Base-by-base conservation (phyloP, 2,888 invertebrate species). In the Cephus runcator region DNA sequence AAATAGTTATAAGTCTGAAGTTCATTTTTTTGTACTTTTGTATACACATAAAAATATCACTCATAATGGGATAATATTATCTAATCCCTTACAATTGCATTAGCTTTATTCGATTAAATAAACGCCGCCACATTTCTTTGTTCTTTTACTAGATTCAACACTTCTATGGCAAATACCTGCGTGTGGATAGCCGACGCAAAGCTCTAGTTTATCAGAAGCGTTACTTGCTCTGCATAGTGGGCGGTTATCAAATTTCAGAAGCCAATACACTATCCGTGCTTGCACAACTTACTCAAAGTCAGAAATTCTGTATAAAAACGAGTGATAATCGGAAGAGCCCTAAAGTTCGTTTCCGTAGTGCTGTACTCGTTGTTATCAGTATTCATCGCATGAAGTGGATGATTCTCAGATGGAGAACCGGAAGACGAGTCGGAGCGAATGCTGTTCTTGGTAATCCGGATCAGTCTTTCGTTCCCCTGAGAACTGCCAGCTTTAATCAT, bases 181-280 rank as follows among this genome's bases (percentile, higher is more conserved):
- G 96, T 56, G 94, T 96, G 6, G 97, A 98, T 89, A 97, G 97
- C 88, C 96, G 96, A 86, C 94, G 96, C 79, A 98, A 97, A 90
- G 96, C 98, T 23, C 92, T 98, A 77, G 94, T 96, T 76, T 98
- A 96, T 94, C 98, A 98, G 92, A 98, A 98, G 92, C 94, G 96
- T 33, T 98, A 98, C 91, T 92, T 98, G 77, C 93, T 96, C 82
- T 93, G 95, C 30, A 94, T 96, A 79, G 89, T 97, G 73, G 92
- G 89, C 81, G 94, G 93, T 73, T 95, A 91, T 93, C 94, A 94
- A 89, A 92, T 87, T 78, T 91, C 87, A 2, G 92, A 92, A 83
- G 92, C 86, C 83, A 93, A 90, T 85, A 94, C 93, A 0, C 82
- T 93, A 31, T 89, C 90, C 15, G 84, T 89, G 36, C 85, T 91